A percentile compares a stretch with the other conserved stretches of the same genome.
Evolutionary conservation across 1,140 invertebrate genomes (phyloP).

Genomic region (Cotesia glomerata): DNA sequence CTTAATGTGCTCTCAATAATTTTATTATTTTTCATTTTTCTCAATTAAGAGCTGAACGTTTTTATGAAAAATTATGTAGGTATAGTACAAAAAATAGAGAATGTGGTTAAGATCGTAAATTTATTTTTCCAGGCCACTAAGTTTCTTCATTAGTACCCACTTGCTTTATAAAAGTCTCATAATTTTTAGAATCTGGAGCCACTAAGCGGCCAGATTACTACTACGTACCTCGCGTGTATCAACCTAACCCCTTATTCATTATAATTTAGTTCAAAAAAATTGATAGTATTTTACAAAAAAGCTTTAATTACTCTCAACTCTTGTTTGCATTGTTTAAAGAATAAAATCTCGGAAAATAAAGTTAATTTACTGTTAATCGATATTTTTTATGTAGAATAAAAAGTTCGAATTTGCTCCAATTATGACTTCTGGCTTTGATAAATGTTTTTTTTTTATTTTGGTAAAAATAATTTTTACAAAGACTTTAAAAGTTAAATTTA

Average conservation of each 20-base stretch:
- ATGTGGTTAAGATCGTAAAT: conserved; percentile 11
- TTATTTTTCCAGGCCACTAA: conserved; percentile 10
- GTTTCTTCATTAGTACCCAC: conserved; percentile 29
- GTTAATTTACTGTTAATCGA: too few relatives aligned
- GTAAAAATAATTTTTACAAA: too few relatives aligned
- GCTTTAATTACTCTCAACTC: too few relatives aligned
- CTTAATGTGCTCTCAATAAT: not conserved
- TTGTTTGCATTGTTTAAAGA: too few relatives aligned
- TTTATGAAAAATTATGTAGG: not conserved
- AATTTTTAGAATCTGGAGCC: conserved; percentile 14
- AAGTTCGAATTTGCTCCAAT: too few relatives aligned
- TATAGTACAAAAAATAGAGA: not conserved
- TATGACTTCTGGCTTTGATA: too few relatives aligned
- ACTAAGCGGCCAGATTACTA: conserved; percentile 13
- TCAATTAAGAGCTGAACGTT: too few relatives aligned
- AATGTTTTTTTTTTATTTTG: too few relatives aligned
- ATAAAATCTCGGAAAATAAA: too few relatives aligned
- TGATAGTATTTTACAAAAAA: too few relatives aligned
- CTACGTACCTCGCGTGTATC: not conserved
- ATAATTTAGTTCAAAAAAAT: not conserved
- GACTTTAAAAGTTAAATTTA: too few relatives aligned
- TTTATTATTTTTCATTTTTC: not conserved
- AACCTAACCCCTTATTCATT: conserved; percentile 17
- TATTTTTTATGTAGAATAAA: too few relatives aligned
- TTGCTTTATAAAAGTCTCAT: conserved; percentile 24